Evolutionary conservation across 2,888 invertebrate species (phyloP), one percentile per base, ranked within the genome.

Genomic region (Urechis unicinctus): DNA sequence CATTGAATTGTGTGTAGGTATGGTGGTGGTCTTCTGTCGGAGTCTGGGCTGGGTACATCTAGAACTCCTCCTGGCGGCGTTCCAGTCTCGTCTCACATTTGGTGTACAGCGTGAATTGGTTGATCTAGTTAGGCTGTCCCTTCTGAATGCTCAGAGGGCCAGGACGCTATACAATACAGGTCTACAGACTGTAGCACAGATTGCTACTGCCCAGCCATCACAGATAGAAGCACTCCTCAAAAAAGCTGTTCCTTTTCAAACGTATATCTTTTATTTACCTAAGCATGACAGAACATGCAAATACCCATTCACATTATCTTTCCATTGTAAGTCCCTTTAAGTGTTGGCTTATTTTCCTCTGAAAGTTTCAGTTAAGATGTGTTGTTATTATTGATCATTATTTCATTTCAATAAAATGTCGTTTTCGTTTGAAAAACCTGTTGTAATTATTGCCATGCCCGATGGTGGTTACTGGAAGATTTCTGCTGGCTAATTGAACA

Each of bases 1-100:
- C 36, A 9, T 17, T 17, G 17, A 36, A 13, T 47, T 54, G 42
- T 51, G 58, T 68, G 65, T 64, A 89, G 95, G 94, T 55, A 96
- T 96, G 89, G 90, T 97, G 1, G 92, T 94, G 2, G 86, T 90
- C n/a, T 97, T 98, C 80, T 93, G 95, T 77, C 85, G 85, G 61
- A 87, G 92, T 53, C 80, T 98, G 13, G 91, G 94, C 26, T 98
- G 97, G 96, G 85, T 84, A 62, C 90, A 88, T 73, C 82, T 98
- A 70, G 89, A 94, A 75, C 81, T 92, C 62, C 81, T 98, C 43
- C 84, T 98, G 44, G 85, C 88, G 0, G 91, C 95, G 78, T 96
- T 98, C 78, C 93, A 96, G 80, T 88, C 89, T 68, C 86, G 97
- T 21, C 82, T 98, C 44, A 90, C 91, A 69, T 96, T 97, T 77